These are phyloP conservation scores for Dromococcyx pavoninus DNA, from an alignment of 2,797 vertebrate species.

Conservation along the genomic window DNA sequence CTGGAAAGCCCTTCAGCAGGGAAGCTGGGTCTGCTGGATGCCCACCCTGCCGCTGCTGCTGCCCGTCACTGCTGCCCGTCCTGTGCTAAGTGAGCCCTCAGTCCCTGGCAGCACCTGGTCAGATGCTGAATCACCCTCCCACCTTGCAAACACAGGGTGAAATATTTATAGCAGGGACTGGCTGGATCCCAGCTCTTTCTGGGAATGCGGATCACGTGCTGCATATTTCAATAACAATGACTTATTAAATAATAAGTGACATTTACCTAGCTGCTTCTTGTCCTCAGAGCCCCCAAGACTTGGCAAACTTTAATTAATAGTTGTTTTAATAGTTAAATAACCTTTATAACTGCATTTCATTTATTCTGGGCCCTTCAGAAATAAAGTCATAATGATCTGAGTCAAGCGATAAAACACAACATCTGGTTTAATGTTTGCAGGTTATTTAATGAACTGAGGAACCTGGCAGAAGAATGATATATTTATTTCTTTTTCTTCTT, in stretches of 20 bases:
- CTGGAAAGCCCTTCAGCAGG: neutral
- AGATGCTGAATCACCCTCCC: neutral
- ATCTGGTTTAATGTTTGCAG: constrained; percentile 64
- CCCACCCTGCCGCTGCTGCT: neutral
- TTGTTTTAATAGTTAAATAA: constrained; percentile 77
- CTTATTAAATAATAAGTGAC: constrained; percentile 71
- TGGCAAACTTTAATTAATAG: constrained; percentile 75
- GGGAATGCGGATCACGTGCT: constrained; percentile 22
- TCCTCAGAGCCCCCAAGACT: constrained; percentile 62
- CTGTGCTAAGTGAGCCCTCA: neutral
- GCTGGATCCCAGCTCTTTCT: neutral
- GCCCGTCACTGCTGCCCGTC: neutral
- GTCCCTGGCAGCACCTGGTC: fast-evolving
- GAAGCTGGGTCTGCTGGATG: neutral
- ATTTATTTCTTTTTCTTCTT: constrained; percentile 26
- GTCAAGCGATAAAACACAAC: constrained; percentile 67
- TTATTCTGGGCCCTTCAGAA: constrained; percentile 55
- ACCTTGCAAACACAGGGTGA: neutral
- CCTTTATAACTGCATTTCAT: constrained; percentile 66
- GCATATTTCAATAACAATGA: constrained; percentile 53
- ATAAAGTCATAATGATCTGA: constrained; percentile 70
- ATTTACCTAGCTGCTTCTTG: constrained; percentile 69
- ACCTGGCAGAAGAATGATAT: neutral
- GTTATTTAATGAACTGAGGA: constrained; percentile 65
- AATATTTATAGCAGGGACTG: neutral